phyloP scores from a whole-genome alignment of 92 coral and sea anemone genomes.

The Desmophyllum pertusum region DNA sequence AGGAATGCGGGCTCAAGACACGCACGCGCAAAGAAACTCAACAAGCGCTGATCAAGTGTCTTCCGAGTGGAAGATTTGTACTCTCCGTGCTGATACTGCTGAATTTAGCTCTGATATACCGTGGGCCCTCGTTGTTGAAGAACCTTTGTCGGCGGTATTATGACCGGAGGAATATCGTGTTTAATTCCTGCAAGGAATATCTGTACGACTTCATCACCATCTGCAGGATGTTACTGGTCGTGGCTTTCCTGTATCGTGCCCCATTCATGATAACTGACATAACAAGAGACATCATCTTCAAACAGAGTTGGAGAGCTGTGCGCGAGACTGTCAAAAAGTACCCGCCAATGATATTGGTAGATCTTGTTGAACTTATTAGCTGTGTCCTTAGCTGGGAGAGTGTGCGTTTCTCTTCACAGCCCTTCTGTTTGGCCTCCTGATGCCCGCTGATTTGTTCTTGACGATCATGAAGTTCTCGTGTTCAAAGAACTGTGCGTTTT shows the following conservation, averaged over 20 bases:
- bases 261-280: constrained; percentile 92
- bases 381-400: constrained; percentile 83
- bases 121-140: constrained; percentile 82
- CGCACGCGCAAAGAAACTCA: constrained; percentile 94
- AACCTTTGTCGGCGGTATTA: constrained; percentile 92
- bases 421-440: constrained; percentile 88
- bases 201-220: constrained; percentile 77
- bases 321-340: constrained; percentile 88
- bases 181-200: constrained; percentile 78
- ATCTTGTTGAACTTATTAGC: constrained; percentile 58
- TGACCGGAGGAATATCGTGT: constrained; percentile 85
- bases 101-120: constrained; percentile 83
- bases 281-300: constrained; percentile 77
- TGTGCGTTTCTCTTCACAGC: constrained; percentile 86
- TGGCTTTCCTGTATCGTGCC: constrained; percentile 86
- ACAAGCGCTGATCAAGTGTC: constrained; percentile 78
- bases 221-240: constrained; percentile 73
- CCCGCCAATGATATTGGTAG: constrained; percentile 75
- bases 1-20: constrained; percentile 77
- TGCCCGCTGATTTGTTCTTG: constrained; percentile 94
- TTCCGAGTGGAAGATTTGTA: constrained; percentile 86
- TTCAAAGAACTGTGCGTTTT: constrained; percentile 65
- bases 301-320: constrained; percentile 97
- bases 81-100: constrained; percentile 62
- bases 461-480: constrained; percentile 76